phyloP scores from a whole-genome alignment of 2,888 invertebrate species.

The Dichetophora obliterata region DNA sequence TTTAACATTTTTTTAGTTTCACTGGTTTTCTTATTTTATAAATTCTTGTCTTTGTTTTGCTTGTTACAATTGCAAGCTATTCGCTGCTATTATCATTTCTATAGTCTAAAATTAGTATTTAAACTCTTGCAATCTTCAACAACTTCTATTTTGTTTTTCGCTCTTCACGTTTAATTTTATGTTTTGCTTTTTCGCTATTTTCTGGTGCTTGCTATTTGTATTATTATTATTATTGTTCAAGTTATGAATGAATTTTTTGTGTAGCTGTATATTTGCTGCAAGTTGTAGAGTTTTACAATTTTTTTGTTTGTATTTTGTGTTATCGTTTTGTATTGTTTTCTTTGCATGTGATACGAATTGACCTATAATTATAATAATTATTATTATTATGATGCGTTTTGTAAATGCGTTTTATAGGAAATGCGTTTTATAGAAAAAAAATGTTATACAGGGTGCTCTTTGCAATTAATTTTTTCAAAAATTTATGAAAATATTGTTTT shows the following conservation, averaged over 20 bases:
- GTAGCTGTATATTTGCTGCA: not conserved
- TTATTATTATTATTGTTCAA: slow-evolving; percentile 19
- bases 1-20: not conserved
- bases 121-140: not conserved
- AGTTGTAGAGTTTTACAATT: not conserved
- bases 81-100: not conserved
- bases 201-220: slow-evolving; percentile 5
- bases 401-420: not conserved
- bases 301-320: slow-evolving; percentile 32
- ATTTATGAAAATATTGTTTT: too few relatives aligned
- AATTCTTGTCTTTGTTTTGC: not conserved
- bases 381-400: not conserved
- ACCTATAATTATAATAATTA: slow-evolving; percentile 48
- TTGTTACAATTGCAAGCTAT: not conserved
- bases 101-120: not conserved
- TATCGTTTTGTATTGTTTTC: slow-evolving; percentile 37
- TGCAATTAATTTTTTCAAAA: too few relatives aligned
- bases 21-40: not conserved
- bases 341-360: slow-evolving; percentile 46
- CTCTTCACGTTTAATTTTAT: not conserved
- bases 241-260: slow-evolving; percentile 36
- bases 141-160: not conserved
- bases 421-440: not conserved
- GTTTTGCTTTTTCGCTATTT: slow-evolving; percentile 9
- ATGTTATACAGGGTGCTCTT: not conserved